A percentile compares a stretch with the other conserved stretches of the same genome.
Conservation (phyloP, 2,888 invertebrate genomes). For the Tanypteryx hageni region DNA sequence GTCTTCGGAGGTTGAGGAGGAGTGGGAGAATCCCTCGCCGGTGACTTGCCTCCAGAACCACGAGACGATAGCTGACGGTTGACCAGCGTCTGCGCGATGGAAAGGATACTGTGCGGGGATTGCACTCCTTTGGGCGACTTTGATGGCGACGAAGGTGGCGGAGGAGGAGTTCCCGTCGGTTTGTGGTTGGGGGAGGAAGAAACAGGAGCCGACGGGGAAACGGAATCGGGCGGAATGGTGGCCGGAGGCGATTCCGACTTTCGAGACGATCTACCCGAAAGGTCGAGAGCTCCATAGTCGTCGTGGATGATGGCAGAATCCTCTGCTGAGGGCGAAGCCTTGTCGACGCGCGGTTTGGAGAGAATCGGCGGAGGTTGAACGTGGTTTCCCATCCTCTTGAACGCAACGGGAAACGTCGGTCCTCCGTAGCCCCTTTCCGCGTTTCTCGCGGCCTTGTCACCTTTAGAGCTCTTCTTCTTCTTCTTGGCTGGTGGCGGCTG, state of each 20-base stretch:
- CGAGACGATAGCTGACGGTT: constrained; percentile 69
- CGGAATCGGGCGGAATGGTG: neutral
- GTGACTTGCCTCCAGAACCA: constrained; percentile 68
- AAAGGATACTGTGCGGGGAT: constrained; percentile 67
- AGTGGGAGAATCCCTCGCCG: constrained; percentile 67
- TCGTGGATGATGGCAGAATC: constrained; percentile 73
- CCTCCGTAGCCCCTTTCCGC: neutral
- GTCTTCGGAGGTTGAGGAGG: constrained; percentile 64
- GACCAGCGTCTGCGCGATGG: constrained; percentile 69
- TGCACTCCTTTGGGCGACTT: constrained; percentile 38
- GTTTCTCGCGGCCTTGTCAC: neutral
- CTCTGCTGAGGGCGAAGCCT: constrained; percentile 43
- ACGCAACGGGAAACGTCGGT: constrained; percentile 3
- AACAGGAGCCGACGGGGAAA: constrained; percentile 60
- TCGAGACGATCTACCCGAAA: constrained; percentile 75
- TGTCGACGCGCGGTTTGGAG: neutral
- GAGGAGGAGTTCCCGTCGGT: constrained; percentile 64
- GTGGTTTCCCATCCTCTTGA: neutral
- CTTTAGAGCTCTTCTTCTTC: constrained; percentile 54
- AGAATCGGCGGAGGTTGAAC: constrained; percentile 66
- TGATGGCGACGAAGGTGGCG: constrained; percentile 50
- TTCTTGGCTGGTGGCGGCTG: constrained; percentile 68
- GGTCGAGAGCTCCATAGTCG: constrained; percentile 77
- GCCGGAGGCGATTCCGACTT: constrained; percentile 68
- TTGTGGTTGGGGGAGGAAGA: constrained; percentile 54